A percentile compares a stretch with the other conserved stretches of the same genome.
phyloP scores from a whole-genome alignment of 2,113 vertebrate genomes.

The Mus musculus region GRCm39 chr2:178293001-178293500 shows the following conservation, averaged over 20 bases:
- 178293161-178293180: accelerated
- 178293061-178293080: background rate
- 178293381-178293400: background rate
- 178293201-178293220: background rate
- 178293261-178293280: background rate
- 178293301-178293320: accelerated
- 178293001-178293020: background rate
- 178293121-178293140: background rate
- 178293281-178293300: background rate
- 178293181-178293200: accelerated
- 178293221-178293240: background rate
- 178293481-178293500: background rate
- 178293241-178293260: background rate
- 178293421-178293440: too few species aligned
- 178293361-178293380: background rate
- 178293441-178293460: background rate
- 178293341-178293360: background rate
- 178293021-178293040: too few species aligned
- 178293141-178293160: background rate
- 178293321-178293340: background rate
- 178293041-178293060: background rate
- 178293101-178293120: background rate
- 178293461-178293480: too few species aligned
- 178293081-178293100: background rate
- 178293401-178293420: too few species aligned